Evolutionary conservation across 2,888 invertebrate species (phyloP), one percentile per base, ranked within the genome.

Genomic region (Heteropelma amictum): DNA sequence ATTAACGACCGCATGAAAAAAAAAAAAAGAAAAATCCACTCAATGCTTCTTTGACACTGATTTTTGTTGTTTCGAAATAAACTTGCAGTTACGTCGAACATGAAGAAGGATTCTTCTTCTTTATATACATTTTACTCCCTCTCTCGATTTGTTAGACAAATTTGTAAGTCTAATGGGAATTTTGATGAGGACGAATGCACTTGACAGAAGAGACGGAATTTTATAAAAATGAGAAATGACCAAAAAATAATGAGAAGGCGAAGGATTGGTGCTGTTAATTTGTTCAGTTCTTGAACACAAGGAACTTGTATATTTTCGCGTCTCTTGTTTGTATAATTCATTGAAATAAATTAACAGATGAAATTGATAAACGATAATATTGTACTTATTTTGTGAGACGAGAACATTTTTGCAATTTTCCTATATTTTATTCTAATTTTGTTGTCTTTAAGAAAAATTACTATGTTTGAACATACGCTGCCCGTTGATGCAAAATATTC

Each of bases 291-390:
- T 82, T 84, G 83, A 83, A 83, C 81, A 82, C 81, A 82, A 84
- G 84, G 79, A 85, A 86, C 85, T 86, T 86, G 85, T 87, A 87
- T 85, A 84, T 87, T 86, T 87, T 77, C 87, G 85, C 85, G 85
- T 82, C 85, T 84, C 85, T 86, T 86, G 84, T 87, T 87, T 87
- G 85, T 87, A 87, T 85, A 80, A 86, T 72, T 42, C 61, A 73
- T 72, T 72, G 63, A 71, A 78, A 76, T 69, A 60, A 73, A 76
- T 69, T 61, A 71, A 71, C 63, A 51, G 47, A 72, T 54, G 53
- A 72, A 67, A 73, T 23, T 38, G 54, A 60, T 17, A 4, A 67
- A 17, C 7, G 30, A 58, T n/a, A 12, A 5, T 14, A 10, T 6
- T 33, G 7, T 14, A 14, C 7, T 30, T 30, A 35, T 30, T 49